These are phyloP conservation scores for Solenodon paradoxus DNA, from an alignment of 2,113 vertebrate genomes.

Conservation along the genomic window DNA sequence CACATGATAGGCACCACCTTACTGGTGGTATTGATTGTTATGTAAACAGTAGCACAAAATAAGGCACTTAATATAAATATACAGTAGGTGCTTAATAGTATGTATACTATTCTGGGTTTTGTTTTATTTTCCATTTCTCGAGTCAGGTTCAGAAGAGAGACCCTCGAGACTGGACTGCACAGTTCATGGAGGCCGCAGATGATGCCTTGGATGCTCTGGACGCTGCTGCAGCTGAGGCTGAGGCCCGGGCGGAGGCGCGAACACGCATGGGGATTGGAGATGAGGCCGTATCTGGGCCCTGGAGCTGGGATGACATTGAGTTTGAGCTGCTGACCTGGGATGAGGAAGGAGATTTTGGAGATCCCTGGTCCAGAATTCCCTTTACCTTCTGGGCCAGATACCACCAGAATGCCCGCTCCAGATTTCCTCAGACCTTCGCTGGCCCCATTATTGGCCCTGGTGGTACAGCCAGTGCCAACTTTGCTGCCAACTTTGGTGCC, in stretches of 20 bases:
- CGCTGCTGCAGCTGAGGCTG: conserved; percentile 74
- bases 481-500: conserved; percentile 77
- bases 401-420: conserved; percentile 74
- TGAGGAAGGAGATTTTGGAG: conserved; percentile 77
- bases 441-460: conserved; percentile 69
- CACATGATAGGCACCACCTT: background rate
- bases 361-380: conserved; percentile 75
- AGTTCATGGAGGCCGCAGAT: conserved; percentile 76
- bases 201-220: conserved; percentile 75
- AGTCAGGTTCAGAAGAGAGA: conserved; percentile 75
- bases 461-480: conserved; percentile 70
- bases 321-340: conserved; percentile 78
- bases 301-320: conserved; percentile 79
- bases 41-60: background rate
- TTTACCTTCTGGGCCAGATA: conserved; percentile 77
- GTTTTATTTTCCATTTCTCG: conserved; percentile 35
- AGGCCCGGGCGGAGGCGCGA: conserved; percentile 73
- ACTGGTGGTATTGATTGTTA: background rate
- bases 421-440: conserved; percentile 72
- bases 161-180: conserved; percentile 75
- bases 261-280: conserved; percentile 76
- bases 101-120: background rate
- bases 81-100: background rate
- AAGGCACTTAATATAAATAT: background rate
- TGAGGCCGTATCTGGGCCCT: conserved; percentile 73